Evolutionary conservation across 2,113 vertebrate species (phyloP).

Genomic region (Centropristis striata): DNA sequence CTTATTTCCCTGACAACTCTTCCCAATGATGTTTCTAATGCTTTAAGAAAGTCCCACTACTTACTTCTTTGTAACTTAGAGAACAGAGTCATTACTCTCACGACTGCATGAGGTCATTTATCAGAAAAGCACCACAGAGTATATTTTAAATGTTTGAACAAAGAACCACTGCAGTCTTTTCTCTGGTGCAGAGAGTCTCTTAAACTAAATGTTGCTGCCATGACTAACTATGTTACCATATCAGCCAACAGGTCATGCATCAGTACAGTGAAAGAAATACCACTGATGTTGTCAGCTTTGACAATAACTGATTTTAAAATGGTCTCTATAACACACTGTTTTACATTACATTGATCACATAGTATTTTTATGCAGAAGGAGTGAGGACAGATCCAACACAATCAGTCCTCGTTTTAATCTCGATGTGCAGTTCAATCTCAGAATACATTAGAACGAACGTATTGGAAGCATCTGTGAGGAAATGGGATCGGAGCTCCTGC

Average conservation of each 20-base stretch:
- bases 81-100: neutral
- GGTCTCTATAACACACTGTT: neutral
- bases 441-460: neutral
- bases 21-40: neutral
- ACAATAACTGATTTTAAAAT: neutral
- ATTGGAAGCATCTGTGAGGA: slow-evolving; percentile 11
- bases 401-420: slow-evolving; percentile 35
- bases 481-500: slow-evolving; percentile 4
- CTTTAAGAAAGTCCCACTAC: neutral
- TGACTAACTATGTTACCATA: neutral
- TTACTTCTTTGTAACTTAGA: too few species aligned
- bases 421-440: neutral
- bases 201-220: neutral
- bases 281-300: neutral
- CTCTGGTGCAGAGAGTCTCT: neutral
- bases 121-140: neutral
- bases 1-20: neutral
- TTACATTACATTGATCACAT: neutral
- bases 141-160: neutral
- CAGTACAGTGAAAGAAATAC: neutral
- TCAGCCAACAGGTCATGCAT: neutral
- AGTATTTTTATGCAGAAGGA: neutral
- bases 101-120: neutral
- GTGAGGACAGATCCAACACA: slow-evolving; percentile 22
- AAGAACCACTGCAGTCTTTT: neutral